Conservation (phyloP, 2,797 vertebrate genomes). For the Gymnothorax reevesii region DNA sequence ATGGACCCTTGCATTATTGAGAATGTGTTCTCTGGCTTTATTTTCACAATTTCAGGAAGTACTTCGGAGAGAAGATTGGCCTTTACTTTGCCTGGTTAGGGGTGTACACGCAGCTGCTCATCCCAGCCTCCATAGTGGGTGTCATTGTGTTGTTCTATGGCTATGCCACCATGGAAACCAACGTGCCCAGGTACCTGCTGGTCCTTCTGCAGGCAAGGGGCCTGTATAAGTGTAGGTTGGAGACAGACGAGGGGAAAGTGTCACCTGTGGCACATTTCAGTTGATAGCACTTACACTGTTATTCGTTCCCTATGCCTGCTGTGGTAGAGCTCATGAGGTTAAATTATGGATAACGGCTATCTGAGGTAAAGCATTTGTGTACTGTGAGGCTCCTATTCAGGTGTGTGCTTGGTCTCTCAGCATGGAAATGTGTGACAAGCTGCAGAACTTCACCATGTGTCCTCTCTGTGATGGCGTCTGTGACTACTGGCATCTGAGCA, state of each 20-base stretch:
- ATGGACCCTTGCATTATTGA: neutral
- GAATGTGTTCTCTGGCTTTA: neutral
- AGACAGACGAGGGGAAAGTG: slow-evolving; percentile 53
- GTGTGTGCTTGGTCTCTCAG: slow-evolving; percentile 61
- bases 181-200: slow-evolving; percentile 87
- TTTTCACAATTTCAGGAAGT: slow-evolving; percentile 77
- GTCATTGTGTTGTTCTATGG: slow-evolving; percentile 96
- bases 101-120: slow-evolving; percentile 91
- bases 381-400: slow-evolving; percentile 26
- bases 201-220: neutral
- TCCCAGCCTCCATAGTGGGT: slow-evolving; percentile 90
- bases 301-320: neutral
- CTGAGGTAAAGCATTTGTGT: slow-evolving; percentile 8
- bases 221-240: neutral
- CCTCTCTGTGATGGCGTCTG: slow-evolving; percentile 93
- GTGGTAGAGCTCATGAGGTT: neutral
- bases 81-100: slow-evolving; percentile 98
- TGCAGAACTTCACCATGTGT: slow-evolving; percentile 94
- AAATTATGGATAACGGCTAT: neutral
- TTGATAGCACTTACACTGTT: neutral
- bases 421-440: slow-evolving; percentile 91
- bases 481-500: slow-evolving; percentile 93
- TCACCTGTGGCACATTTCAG: slow-evolving; percentile 45
- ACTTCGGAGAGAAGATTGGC: slow-evolving; percentile 98
- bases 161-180: slow-evolving; percentile 86